Percentiles rank a stretch among this genome's conserved stretches.
Conservation (phyloP, 2,888 invertebrate genomes). For the Agonopterix heracliana region DNA sequence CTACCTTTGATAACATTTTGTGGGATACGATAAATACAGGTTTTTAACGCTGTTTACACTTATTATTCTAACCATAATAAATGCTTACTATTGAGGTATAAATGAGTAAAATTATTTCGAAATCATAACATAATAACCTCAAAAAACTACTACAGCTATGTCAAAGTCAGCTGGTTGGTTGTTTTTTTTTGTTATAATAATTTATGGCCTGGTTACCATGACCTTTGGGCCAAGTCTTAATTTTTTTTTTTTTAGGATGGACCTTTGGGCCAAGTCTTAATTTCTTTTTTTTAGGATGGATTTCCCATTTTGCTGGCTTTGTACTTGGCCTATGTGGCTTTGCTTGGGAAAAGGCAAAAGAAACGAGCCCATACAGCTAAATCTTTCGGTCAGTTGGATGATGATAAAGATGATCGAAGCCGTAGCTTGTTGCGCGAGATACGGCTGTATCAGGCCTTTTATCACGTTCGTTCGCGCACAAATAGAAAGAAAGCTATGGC, state of each 20-base stretch:
- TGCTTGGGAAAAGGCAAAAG: background rate
- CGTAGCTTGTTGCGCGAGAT: no score
- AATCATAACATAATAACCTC: background rate
- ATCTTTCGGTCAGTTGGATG: background rate
- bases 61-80: constrained; percentile 7
- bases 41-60: constrained; percentile 5
- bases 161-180: constrained; percentile 9
- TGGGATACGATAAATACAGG: constrained; percentile 1
- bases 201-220: no score
- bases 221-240: no score
- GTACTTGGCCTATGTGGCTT: no score
- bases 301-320: no score
- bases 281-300: no score
- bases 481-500: no score
- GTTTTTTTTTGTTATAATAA: background rate
- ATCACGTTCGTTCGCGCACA: no score
- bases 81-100: background rate
- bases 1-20: constrained; percentile 18
- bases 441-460: no score
- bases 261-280: no score
- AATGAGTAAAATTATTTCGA: background rate
- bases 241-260: no score
- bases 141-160: background rate
- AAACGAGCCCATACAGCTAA: background rate
- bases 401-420: no score